These are phyloP conservation scores for Notothenia coriiceps DNA, from an alignment of 2,113 vertebrate genomes.

Conservation along the genomic window DNA sequence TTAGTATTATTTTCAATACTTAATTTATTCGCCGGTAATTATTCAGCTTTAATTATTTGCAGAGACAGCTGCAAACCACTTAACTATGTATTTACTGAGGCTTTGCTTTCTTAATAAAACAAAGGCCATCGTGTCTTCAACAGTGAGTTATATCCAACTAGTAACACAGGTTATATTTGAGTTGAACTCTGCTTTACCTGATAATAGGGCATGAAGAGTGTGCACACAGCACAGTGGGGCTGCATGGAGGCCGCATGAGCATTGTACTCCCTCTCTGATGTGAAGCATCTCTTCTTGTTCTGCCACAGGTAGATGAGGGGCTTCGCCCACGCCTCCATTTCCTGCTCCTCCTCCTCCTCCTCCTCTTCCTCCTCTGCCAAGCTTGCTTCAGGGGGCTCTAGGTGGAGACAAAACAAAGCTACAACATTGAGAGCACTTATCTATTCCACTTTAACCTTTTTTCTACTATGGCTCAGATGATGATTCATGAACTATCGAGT, in stretches of 20 bases:
- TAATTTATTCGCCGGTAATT: background rate
- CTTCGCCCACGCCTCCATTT: slow-evolving; percentile 92
- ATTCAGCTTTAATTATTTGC: background rate
- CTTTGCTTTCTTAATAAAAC: no score
- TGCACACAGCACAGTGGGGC: slow-evolving; percentile 94
- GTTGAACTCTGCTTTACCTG: slow-evolving; percentile 84
- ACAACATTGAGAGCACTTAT: slow-evolving; percentile 30
- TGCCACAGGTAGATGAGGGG: slow-evolving; percentile 95
- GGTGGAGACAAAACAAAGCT: slow-evolving; percentile 43
- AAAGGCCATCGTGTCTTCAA: background rate
- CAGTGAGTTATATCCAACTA: background rate
- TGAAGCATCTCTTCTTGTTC: slow-evolving; percentile 86
- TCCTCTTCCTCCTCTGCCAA: slow-evolving; percentile 85
- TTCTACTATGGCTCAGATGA: background rate
- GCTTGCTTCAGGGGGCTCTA: slow-evolving; percentile 87
- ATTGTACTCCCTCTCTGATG: slow-evolving; percentile 93
- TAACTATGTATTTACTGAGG: no score
- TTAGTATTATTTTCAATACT: background rate
- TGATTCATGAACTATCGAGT: slow-evolving; percentile 23
- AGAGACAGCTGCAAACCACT: background rate
- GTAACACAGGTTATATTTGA: background rate
- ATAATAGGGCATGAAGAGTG: slow-evolving; percentile 94
- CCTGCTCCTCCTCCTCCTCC: slow-evolving; percentile 89
- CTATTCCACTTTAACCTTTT: slow-evolving; percentile 13
- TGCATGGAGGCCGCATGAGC: slow-evolving; percentile 84